phyloP scores from a whole-genome alignment of 1,140 invertebrate genomes.

The Trypoxylus dichotomus region DNA sequence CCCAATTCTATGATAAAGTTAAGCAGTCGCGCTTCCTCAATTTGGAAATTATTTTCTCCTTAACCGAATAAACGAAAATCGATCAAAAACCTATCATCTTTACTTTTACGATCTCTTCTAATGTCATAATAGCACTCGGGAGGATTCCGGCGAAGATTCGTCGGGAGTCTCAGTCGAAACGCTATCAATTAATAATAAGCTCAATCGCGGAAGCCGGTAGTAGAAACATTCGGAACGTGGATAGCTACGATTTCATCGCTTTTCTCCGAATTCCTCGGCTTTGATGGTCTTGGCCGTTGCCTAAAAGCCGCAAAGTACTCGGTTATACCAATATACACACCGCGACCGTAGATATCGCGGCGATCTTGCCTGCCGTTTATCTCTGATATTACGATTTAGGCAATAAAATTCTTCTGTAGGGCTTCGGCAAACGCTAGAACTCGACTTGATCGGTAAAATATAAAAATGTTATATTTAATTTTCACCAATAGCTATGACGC shows the following conservation, averaged over 20 bases:
- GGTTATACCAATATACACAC: not conserved
- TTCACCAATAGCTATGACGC: not conserved
- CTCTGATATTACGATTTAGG: not conserved
- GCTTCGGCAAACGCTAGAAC: not conserved
- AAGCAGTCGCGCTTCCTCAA: not conserved
- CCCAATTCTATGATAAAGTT: not conserved
- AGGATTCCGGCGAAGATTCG: not conserved
- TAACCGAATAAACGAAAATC: not conserved
- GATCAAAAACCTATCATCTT: not conserved
- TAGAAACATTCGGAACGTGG: not conserved
- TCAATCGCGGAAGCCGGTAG: not conserved
- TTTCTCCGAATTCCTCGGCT: not conserved
- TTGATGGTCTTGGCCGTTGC: not conserved
- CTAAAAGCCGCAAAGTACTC: not conserved
- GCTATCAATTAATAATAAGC: not conserved
- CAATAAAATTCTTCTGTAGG: not conserved
- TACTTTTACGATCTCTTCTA: not conserved
- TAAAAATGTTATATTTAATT: conserved; percentile 8
- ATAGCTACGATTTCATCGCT: not conserved
- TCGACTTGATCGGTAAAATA: not conserved
- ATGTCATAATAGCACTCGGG: not conserved
- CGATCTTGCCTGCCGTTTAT: not conserved
- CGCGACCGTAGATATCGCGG: not conserved
- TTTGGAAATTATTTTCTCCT: not conserved
- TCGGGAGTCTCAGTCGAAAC: not conserved